Percentiles rank a stretch among this genome's conserved stretches.
phyloP scores from a whole-genome alignment of 2,797 vertebrate species.

The Xyrichtys novacula region DNA sequence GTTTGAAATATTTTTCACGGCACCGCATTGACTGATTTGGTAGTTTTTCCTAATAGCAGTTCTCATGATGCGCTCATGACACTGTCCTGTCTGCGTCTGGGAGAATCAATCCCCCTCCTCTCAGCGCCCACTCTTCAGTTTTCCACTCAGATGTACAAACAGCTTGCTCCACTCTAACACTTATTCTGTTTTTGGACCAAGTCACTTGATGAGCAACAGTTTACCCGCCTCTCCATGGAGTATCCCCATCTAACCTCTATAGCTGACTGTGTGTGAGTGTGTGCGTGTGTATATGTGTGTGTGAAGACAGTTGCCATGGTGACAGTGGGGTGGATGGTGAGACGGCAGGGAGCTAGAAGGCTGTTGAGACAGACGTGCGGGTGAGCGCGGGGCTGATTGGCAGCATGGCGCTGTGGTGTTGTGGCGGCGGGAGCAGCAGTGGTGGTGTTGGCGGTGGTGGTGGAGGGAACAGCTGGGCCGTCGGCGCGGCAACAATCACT shows the following conservation, averaged over 20 bases:
- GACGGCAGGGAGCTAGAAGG: conserved; percentile 79
- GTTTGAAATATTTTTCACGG: background rate
- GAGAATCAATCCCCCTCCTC: conserved; percentile 51
- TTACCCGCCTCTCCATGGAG: conserved; percentile 70
- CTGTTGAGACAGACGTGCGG: conserved; percentile 81
- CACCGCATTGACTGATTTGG: background rate
- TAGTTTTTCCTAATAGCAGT: conserved; percentile 16
- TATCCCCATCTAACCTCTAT: conserved; percentile 81
- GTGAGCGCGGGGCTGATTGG: conserved; percentile 77
- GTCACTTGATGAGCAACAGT: conserved; percentile 76
- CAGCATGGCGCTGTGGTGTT: conserved; percentile 47
- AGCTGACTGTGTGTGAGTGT: conserved; percentile 34
- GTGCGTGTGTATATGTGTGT: conserved; percentile 46
- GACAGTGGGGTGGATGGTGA: conserved; percentile 81
- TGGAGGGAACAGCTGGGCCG: conserved; percentile 80
- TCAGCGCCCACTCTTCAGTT: conserved; percentile 62
- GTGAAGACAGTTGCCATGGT: conserved; percentile 86
- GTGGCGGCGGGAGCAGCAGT: conserved; percentile 61
- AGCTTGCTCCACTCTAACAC: conserved; percentile 72
- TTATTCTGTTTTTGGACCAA: conserved; percentile 75
- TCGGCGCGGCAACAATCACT: conserved; percentile 60
- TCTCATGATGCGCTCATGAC: conserved; percentile 3
- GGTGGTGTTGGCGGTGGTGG: conserved; percentile 35
- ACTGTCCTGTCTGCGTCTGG: conserved; percentile 26
- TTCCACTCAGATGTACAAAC: conserved; percentile 75